phyloP scores from a whole-genome alignment of 2,888 invertebrate species.

The Phytoseiulus persimilis region DNA sequence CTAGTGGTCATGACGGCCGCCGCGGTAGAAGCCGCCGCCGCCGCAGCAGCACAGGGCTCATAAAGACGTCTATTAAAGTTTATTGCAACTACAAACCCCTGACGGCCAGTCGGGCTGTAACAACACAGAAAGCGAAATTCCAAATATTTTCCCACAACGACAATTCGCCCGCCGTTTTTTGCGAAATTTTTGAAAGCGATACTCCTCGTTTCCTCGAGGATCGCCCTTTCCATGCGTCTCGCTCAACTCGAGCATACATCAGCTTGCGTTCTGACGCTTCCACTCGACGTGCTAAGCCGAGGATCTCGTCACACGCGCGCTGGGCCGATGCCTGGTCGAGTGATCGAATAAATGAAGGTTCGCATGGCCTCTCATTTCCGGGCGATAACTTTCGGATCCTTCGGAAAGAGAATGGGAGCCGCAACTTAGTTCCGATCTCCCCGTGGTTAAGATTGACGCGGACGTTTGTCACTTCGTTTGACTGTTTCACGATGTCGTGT shows the following conservation, averaged over 20 bases:
- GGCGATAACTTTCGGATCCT: background rate
- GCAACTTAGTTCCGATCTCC: background rate
- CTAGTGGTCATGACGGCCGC: background rate
- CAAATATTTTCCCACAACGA: background rate
- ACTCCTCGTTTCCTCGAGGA: background rate
- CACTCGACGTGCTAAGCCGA: too few relatives aligned
- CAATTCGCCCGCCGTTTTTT: background rate
- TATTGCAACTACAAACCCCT: slow-evolving; percentile 33
- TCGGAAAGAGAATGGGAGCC: background rate
- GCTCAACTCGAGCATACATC: background rate
- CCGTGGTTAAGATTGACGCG: background rate
- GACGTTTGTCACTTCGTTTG: background rate
- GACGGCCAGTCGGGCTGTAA: background rate
- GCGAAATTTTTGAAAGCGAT: background rate
- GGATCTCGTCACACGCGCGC: too few relatives aligned
- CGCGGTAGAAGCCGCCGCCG: background rate
- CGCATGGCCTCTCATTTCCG: too few relatives aligned
- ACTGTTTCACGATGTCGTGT: background rate
- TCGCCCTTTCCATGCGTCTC: background rate
- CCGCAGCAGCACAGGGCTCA: background rate
- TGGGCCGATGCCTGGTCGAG: too few relatives aligned
- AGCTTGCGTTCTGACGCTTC: background rate
- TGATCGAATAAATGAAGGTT: too few relatives aligned
- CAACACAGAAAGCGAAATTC: background rate
- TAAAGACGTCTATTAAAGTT: slow-evolving; percentile 37